Percentiles rank a stretch among this genome's conserved stretches.
Evolutionary conservation across 2,113 vertebrate species (phyloP).

Genomic region (Protobothrops flavoviridis): DNA sequence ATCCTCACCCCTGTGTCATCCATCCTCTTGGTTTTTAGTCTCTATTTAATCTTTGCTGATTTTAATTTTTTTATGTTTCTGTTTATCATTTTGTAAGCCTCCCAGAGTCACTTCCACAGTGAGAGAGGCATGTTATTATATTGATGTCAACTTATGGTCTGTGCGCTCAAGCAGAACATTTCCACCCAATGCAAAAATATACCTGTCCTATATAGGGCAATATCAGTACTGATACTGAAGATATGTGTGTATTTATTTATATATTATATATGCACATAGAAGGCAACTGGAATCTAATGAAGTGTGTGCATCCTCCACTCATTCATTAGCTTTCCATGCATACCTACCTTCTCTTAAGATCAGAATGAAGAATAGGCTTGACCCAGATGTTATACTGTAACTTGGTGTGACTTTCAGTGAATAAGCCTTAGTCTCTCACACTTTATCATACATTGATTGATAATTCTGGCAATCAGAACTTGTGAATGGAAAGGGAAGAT

Average conservation of each 20-base stretch:
- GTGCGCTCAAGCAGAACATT: not conserved
- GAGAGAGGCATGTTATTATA: not conserved
- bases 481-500: not conserved
- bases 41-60: not conserved
- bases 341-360: not conserved
- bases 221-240: not conserved
- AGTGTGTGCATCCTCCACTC: not conserved
- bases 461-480: not conserved
- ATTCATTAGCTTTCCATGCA: not conserved
- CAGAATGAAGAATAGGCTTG: not conserved
- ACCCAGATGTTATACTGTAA: not conserved
- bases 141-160: not conserved
- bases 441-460: not conserved
- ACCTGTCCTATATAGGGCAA: not conserved
- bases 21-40: not conserved
- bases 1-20: not conserved
- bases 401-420: not conserved
- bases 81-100: not conserved
- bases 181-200: not conserved
- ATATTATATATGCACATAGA: not conserved
- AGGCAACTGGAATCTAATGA: not conserved
- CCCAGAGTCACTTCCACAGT: not conserved
- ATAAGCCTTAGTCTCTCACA: not conserved
- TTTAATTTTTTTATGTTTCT: not conserved
- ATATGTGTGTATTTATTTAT: not conserved